Evolutionary conservation across 2,113 vertebrate genomes (phyloP).

Genomic region (Myotis davidii): DNA sequence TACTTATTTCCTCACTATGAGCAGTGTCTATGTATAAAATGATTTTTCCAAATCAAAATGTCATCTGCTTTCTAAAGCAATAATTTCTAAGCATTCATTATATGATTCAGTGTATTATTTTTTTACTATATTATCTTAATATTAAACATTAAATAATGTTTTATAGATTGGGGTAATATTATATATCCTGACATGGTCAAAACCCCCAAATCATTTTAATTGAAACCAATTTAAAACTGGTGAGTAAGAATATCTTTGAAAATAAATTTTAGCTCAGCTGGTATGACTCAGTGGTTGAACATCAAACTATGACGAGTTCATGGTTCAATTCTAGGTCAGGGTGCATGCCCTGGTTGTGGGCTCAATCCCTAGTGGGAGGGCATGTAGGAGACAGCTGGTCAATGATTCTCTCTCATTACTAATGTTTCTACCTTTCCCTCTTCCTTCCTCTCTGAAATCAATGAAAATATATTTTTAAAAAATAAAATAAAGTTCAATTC

Average conservation of each 20-base stretch:
- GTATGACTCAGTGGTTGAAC: too few species aligned
- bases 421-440: too few species aligned
- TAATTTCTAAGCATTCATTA: slow-evolving; percentile 16
- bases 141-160: slow-evolving; percentile 53
- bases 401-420: too few species aligned
- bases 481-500: slow-evolving; percentile 74
- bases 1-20: slow-evolving; percentile 23
- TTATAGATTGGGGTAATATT: slow-evolving; percentile 24
- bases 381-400: too few species aligned
- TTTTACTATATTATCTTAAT: slow-evolving; percentile 34
- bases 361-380: too few species aligned
- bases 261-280: slow-evolving; percentile 55
- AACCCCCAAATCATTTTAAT: slow-evolving; percentile 57
- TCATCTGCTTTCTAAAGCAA: slow-evolving; percentile 42
- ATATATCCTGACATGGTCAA: slow-evolving; percentile 51
- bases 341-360: too few species aligned
- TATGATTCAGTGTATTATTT: slow-evolving; percentile 44
- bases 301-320: too few species aligned
- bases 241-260: slow-evolving; percentile 69
- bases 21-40: not conserved
- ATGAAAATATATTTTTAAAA: too few species aligned
- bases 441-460: too few species aligned
- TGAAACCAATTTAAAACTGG: slow-evolving; percentile 59
- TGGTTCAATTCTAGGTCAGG: too few species aligned
- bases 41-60: slow-evolving; percentile 36